phyloP scores from a whole-genome alignment of 2,888 invertebrate genomes.

The Drosophila gaucha region DNA sequence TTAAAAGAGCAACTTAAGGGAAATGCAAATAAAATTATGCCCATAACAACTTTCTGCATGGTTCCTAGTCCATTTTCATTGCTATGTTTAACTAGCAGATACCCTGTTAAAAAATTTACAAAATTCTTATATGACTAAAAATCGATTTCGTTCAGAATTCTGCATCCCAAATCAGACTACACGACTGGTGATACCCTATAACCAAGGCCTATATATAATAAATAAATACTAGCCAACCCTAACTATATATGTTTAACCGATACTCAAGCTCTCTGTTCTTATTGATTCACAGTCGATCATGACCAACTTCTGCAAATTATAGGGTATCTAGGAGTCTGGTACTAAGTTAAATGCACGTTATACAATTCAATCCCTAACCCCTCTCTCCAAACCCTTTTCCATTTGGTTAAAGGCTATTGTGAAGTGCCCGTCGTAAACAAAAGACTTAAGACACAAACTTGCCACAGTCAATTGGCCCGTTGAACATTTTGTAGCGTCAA shows the following conservation, averaged over 20 bases:
- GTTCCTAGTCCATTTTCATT: not conserved
- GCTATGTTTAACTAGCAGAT: not conserved
- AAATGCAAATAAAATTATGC: not conserved
- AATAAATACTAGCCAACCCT: not conserved
- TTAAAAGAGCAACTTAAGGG: not conserved
- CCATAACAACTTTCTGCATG: not conserved
- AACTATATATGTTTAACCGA: not conserved
- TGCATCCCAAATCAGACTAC: not conserved
- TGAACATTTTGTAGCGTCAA: constrained; percentile 42
- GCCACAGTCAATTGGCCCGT: constrained; percentile 26
- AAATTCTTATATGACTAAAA: no score
- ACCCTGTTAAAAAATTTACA: not conserved
- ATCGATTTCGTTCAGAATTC: no score
- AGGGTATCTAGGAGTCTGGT: not conserved
- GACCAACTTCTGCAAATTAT: not conserved
- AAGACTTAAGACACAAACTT: constrained; percentile 66
- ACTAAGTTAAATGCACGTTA: not conserved
- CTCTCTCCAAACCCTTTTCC: not conserved
- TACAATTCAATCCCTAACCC: no score
- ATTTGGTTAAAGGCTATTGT: constrained; percentile 4
- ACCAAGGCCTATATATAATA: not conserved
- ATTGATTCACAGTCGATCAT: not conserved
- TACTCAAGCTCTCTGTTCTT: not conserved
- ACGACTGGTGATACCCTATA: not conserved
- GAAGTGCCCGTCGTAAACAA: constrained; percentile 35